Base-by-base conservation (phyloP, 1,140 invertebrate species). In the Spodoptera litura region DNA sequence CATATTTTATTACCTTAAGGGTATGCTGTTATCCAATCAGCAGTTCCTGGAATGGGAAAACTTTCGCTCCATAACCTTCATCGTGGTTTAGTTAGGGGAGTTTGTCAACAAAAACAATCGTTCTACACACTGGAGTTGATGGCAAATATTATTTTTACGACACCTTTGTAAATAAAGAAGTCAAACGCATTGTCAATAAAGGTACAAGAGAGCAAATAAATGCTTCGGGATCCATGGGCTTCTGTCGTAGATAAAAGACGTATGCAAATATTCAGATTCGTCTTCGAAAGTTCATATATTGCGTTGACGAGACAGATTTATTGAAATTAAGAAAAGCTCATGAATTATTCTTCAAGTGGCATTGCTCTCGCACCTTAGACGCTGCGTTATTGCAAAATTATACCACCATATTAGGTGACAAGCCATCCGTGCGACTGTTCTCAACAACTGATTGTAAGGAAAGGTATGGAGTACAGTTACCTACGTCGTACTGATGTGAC, bases 401-500 rank as follows among this genome's bases (percentile, higher is more conserved):
- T 78, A 15, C 76, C 38, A 4, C 62, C 68, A 62, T 58, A 71
- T 72, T 70, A 56, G 68, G 68, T 71, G 52, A 56, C 68, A 56
- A 56, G 31, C 68, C 68, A 71, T 71, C 31, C 68, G 68, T 38
- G 52, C 66, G 53, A 56, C 52, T 56, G 53, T 56, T 55, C 68
- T 55, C 51, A 31, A 56, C 68, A 13, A 71, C 27, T 78, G 56
- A 71, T 59, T 56, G 66, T 71, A 78, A 62, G 66, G 77, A 59
- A 71, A 61, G 58, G 77, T 78, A 72, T 78, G 55, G 20, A 72
- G 56, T 72, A 78, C 77, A 78, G 77, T 78, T 78, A 78, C 27
- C 20, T 12, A 44, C 38, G 38, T 44, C 38, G 38, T 44, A 51
- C n/a, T 71, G 51, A 71, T 35, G 53, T 71, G 68, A 71, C 68